A percentile compares a stretch with the other conserved stretches of the same genome.
These are phyloP conservation scores for Spisula solida DNA, from an alignment of 2,888 invertebrate species.

Conservation along the genomic window DNA sequence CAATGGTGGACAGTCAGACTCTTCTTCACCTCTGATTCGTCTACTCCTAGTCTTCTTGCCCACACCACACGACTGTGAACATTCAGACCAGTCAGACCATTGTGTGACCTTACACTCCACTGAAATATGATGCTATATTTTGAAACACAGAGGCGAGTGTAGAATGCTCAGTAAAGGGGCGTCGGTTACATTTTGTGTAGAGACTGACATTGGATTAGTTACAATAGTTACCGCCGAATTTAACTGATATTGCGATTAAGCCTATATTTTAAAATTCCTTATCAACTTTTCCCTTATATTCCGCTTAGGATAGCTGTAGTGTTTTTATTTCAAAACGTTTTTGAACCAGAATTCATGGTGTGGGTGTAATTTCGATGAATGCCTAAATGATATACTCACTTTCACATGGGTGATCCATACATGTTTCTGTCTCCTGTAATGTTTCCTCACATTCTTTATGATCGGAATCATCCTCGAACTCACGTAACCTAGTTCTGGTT, in stretches of 20 bases:
- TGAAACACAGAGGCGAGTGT: too few species aligned
- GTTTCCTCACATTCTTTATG: conserved; percentile 33
- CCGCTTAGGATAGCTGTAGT: too few species aligned
- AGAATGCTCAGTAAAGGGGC: too few species aligned
- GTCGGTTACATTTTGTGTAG: too few species aligned
- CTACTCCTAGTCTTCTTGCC: conserved; percentile 49
- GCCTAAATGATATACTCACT: conserved; percentile 45
- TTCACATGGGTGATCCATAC: conserved; percentile 54
- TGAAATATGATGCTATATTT: conserved; percentile 22
- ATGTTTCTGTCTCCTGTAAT: conserved; percentile 49
- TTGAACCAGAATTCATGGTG: too few species aligned
- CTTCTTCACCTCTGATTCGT: conserved; percentile 32
- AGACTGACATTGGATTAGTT: too few species aligned
- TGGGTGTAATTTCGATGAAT: too few species aligned
- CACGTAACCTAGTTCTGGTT: conserved; percentile 53
- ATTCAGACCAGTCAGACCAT: conserved; percentile 62
- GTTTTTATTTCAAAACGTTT: too few species aligned
- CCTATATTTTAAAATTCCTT: too few species aligned
- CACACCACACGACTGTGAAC: conserved; percentile 57
- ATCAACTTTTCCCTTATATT: too few species aligned
- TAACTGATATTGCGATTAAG: too few species aligned
- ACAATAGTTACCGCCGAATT: too few species aligned
- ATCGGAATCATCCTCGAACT: conserved; percentile 34
- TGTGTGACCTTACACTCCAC: conserved; percentile 54
- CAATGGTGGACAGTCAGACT: conserved; percentile 55